Evolutionary conservation across 2,797 vertebrate species (phyloP), one percentile per base, ranked within the genome.

Genomic region (Denticeps clupeoides): DNA sequence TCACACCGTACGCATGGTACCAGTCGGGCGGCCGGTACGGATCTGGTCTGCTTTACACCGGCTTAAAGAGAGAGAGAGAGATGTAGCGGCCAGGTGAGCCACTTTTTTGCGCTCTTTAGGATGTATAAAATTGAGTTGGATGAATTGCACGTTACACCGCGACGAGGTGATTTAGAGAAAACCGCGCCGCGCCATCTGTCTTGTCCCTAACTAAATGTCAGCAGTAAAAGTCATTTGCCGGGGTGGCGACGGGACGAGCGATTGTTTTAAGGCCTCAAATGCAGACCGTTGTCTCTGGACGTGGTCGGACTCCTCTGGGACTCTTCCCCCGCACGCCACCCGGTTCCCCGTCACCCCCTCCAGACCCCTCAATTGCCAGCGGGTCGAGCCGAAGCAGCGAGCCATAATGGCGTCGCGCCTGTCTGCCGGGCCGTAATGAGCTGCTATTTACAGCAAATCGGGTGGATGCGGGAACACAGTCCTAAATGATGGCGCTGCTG

Each of bases 361-460:
- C 6, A 5, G 6, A 29, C 49, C 42, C 35, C 18, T 29, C 41
- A 53, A 25, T 47, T 51, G 32, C 45, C 57, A 59, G 54, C 40
- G 37, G 46, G 52, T 43, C 42, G 45, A 37, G 41, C 48, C 12
- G 44, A 56, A 67, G 65, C 69, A 65, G 62, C 68, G 74, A 82
- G 73, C 75, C 82, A 79, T 78, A 78, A 86, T 55, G 67, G 72
- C 71, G 73, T 48, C 3, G 69, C 5, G 41, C 79, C 72, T 54
- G 80, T 74, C 82, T 83, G 85, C 82, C 77, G 83, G 60, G 70
- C 80, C 72, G 82, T 87, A 87, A 89, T 87, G 84, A 82, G 81
- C 74, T 80, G 80, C 82, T 87, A 78, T 85, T 88, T 85, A 83
- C 77, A 80, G 78, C 86, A 87, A 83, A 90, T 86, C 87, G 82